Evolutionary conservation across 2,797 vertebrate species (phyloP).

Genomic region (Molossus molossus): DNA sequence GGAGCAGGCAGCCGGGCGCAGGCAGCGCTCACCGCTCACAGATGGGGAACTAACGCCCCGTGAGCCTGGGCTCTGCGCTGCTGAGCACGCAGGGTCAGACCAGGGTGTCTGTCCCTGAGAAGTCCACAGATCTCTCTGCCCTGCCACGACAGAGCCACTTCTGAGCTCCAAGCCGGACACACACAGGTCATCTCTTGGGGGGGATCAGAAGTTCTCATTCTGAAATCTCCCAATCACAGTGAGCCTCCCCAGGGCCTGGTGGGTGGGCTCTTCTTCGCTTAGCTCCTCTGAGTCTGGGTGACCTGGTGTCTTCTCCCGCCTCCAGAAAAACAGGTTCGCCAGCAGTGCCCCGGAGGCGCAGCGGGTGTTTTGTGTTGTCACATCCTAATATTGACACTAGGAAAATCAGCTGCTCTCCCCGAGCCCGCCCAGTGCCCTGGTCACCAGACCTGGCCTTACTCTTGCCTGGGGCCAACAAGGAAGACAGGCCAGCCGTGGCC

Average conservation of each 20-base stretch:
- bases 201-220: not conserved
- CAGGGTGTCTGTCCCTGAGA: not conserved
- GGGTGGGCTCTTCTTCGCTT: not conserved
- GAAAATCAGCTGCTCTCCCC: conserved; percentile 74
- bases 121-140: not conserved
- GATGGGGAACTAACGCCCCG: rapidly evolving
- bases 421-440: not conserved
- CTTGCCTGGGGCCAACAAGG: not conserved
- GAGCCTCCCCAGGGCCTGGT: not conserved
- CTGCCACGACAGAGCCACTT: not conserved
- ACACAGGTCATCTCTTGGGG: not conserved
- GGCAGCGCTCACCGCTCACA: not conserved
- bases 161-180: not conserved
- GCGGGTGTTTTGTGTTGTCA: conserved; percentile 77
- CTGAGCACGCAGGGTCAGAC: too few relatives aligned
- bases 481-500: rapidly evolving
- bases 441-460: not conserved
- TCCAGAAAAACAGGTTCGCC: conserved; percentile 81
- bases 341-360: not conserved
- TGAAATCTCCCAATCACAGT: rapidly evolving
- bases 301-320: not conserved
- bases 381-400: conserved; percentile 82
- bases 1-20: not conserved
- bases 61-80: not conserved
- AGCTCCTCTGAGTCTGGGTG: not conserved